Percentiles rank a stretch among this genome's conserved stretches.
These are phyloP conservation scores for Lepilemur ruficaudatus DNA, from an alignment of 2,797 vertebrate species.

Conservation along the genomic window DNA sequence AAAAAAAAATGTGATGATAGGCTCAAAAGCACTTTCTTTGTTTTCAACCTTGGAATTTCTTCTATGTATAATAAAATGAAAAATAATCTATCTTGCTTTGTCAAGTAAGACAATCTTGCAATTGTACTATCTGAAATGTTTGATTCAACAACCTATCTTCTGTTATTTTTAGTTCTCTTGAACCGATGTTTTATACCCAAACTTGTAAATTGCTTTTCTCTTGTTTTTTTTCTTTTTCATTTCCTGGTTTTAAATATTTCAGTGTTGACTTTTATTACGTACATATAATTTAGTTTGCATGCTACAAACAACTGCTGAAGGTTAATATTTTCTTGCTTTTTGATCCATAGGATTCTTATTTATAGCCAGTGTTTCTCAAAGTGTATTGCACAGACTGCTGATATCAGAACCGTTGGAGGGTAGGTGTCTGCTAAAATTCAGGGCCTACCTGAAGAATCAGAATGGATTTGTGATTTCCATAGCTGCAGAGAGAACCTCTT, in stretches of 20 bases:
- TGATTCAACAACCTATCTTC: background rate
- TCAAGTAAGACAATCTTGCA: background rate
- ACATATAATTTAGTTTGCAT: background rate
- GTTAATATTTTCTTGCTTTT: background rate
- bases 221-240: background rate
- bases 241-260: background rate
- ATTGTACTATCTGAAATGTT: background rate
- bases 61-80: background rate
- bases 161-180: background rate
- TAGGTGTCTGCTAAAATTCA: background rate
- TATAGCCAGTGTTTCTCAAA: background rate
- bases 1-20: background rate
- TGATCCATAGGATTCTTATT: background rate
- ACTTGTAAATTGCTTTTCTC: background rate
- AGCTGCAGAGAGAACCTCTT: background rate
- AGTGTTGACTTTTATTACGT: background rate
- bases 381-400: background rate
- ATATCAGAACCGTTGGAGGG: background rate
- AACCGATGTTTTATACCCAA: background rate
- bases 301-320: background rate
- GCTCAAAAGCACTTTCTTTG: background rate
- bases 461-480: background rate
- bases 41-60: background rate
- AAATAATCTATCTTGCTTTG: background rate
- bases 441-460: rapidly evolving